Conservation (phyloP, 2,113 vertebrate species). For the Fulmarus glacialis region DNA sequence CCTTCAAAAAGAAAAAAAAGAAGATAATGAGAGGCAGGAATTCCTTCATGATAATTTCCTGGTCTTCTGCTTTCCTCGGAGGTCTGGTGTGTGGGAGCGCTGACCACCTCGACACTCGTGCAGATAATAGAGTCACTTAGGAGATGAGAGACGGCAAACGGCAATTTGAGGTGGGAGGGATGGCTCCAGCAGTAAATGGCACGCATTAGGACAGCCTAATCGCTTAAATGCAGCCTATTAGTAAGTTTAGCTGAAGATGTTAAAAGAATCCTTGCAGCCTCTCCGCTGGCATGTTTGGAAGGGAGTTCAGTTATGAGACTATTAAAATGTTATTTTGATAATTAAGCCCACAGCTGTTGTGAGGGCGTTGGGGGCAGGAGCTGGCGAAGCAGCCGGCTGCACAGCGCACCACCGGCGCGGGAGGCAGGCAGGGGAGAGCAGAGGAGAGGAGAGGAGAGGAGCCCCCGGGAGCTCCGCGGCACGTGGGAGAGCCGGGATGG, state of each 20-base stretch:
- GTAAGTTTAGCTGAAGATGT: conserved; percentile 77
- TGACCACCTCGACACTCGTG: conserved; percentile 27
- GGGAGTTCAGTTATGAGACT: conserved; percentile 82
- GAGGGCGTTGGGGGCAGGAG: conserved; percentile 75
- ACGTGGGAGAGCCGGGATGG: accelerated
- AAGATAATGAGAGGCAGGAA: conserved; percentile 21
- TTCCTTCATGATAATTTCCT: conserved; percentile 17
- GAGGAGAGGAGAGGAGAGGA: not conserved
- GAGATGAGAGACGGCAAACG: conserved; percentile 26
- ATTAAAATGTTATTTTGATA: conserved; percentile 88
- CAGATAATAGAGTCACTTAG: conserved; percentile 58
- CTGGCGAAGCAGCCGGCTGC: conserved; percentile 58
- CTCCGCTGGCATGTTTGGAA: conserved; percentile 77
- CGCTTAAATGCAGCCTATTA: conserved; percentile 74
- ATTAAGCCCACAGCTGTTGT: conserved; percentile 85
- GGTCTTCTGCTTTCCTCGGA: conserved; percentile 3
- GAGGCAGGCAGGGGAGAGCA: not conserved
- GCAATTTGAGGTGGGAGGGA: conserved; percentile 45
- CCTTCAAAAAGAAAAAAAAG: not conserved
- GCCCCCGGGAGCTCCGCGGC: not conserved
- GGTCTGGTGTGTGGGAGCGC: conserved; percentile 45
- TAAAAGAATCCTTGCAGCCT: conserved; percentile 72
- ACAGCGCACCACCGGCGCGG: not conserved
- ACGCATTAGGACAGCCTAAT: conserved; percentile 67
- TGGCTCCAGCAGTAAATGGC: conserved; percentile 42